Conservation (phyloP, 2,888 invertebrate genomes). For the Torymus auratus region DNA sequence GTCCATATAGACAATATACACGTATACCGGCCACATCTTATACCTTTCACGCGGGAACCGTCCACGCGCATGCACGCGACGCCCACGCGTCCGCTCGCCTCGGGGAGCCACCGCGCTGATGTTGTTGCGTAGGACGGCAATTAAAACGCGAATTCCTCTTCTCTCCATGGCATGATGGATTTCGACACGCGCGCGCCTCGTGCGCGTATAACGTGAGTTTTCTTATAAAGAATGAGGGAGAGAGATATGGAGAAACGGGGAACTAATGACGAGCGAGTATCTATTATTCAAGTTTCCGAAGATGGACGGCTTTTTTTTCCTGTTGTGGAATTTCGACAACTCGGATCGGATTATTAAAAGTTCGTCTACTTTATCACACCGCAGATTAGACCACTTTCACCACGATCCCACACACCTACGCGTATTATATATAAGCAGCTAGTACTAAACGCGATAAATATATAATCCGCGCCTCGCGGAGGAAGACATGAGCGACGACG, state of each 20-base stretch:
- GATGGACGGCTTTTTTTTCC: too few species aligned
- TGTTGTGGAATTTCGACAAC: too few species aligned
- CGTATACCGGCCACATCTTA: too few species aligned
- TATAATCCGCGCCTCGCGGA: neutral
- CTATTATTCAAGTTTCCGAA: too few species aligned
- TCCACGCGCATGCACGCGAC: neutral
- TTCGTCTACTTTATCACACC: too few species aligned
- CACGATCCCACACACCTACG: too few species aligned
- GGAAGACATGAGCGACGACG: neutral
- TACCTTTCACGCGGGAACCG: too few species aligned
- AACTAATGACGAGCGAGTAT: conserved; percentile 10
- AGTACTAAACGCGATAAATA: too few species aligned
- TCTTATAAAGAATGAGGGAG: neutral
- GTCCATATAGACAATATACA: too few species aligned
- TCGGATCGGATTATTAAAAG: too few species aligned
- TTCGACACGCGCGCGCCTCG: conserved; percentile 26
- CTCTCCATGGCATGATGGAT: neutral
- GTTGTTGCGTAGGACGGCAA: conserved; percentile 25
- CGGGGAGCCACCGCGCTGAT: neutral
- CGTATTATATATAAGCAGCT: too few species aligned
- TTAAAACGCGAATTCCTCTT: conserved; percentile 35
- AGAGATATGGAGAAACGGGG: neutral
- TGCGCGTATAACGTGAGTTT: neutral
- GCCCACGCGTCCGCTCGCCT: conserved; percentile 3
- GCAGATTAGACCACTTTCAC: too few species aligned